Evolutionary conservation across 2,797 vertebrate species (phyloP).

Genomic region (Macropus fuliginosus): DNA sequence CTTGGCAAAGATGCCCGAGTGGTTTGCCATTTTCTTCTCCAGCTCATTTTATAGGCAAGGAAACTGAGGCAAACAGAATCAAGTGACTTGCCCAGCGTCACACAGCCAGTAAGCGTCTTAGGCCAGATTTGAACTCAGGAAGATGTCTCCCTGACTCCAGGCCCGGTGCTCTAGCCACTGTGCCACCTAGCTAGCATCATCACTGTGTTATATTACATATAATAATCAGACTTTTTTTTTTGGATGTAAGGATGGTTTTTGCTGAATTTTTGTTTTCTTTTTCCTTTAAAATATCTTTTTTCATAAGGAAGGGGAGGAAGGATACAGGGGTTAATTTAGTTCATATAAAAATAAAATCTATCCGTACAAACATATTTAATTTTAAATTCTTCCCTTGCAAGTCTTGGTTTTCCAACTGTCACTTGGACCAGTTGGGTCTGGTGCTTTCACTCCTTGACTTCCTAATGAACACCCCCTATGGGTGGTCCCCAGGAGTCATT

Average conservation of each 20-base stretch:
- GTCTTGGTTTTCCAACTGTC: neutral
- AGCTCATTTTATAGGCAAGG: neutral
- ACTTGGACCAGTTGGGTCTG: neutral
- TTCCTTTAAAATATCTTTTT: neutral
- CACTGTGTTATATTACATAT: neutral
- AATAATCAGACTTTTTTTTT: neutral
- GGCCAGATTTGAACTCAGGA: neutral
- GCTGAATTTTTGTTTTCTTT: neutral
- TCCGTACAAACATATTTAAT: neutral
- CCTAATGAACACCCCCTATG: neutral
- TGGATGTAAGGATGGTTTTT: neutral
- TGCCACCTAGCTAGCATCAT: neutral
- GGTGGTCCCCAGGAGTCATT: neutral
- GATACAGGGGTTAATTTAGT: neutral
- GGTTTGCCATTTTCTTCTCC: neutral
- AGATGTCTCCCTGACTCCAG: neutral
- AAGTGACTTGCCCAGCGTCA: neutral
- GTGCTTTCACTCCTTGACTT: neutral
- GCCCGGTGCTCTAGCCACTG: neutral
- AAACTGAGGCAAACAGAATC: neutral
- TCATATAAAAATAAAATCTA: neutral
- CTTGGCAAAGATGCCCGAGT: neutral
- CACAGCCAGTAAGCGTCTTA: neutral
- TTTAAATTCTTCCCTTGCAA: neutral
- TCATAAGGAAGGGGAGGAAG: neutral